Percentiles rank a stretch among this genome's conserved stretches.
phyloP scores from a whole-genome alignment of 1,140 invertebrate genomes.

The Drosophila funebris region DNA sequence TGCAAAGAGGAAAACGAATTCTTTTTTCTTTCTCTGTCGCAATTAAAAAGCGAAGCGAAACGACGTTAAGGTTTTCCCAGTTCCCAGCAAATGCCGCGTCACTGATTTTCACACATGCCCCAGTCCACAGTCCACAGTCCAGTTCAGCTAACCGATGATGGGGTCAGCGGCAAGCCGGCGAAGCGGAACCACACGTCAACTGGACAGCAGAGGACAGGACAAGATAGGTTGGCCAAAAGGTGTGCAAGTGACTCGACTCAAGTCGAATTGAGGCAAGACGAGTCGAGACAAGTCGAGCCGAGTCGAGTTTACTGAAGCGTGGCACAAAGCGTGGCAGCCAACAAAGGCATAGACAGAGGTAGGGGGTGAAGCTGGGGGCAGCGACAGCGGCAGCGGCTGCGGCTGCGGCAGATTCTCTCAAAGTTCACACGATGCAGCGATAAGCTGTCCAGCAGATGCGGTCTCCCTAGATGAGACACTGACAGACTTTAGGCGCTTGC shows the following conservation, averaged over 20 bases:
- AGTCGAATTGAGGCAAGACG: slow-evolving; percentile 22
- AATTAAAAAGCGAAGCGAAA: slow-evolving; percentile 69
- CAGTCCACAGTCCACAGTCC: no score
- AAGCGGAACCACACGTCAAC: slow-evolving; percentile 79
- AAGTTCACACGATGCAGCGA: slow-evolving; percentile 67
- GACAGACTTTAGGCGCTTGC: not conserved
- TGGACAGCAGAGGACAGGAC: slow-evolving; percentile 48
- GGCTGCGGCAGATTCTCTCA: slow-evolving; percentile 1
- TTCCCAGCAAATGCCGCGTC: slow-evolving; percentile 72
- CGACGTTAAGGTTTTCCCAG: slow-evolving; percentile 61
- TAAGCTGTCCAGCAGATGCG: slow-evolving; percentile 25
- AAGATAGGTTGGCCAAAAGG: slow-evolving; percentile 42
- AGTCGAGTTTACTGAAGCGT: slow-evolving; percentile 67
- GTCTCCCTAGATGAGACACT: slow-evolving; percentile 12
- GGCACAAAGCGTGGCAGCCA: slow-evolving; percentile 57
- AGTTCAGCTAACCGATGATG: not conserved
- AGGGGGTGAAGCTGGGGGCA: not conserved
- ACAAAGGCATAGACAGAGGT: slow-evolving; percentile 9
- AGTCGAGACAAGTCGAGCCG: slow-evolving; percentile 3
- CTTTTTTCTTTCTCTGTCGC: slow-evolving; percentile 61
- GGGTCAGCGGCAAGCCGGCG: slow-evolving; percentile 49
- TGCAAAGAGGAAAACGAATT: slow-evolving; percentile 64
- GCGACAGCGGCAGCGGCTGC: no score
- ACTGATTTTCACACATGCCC: slow-evolving; percentile 69
- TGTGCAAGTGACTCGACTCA: slow-evolving; percentile 39